Evolutionary conservation across 2,797 vertebrate species (phyloP), one percentile per base, ranked within the genome.

Genomic region (Neostethus bicornis): DNA sequence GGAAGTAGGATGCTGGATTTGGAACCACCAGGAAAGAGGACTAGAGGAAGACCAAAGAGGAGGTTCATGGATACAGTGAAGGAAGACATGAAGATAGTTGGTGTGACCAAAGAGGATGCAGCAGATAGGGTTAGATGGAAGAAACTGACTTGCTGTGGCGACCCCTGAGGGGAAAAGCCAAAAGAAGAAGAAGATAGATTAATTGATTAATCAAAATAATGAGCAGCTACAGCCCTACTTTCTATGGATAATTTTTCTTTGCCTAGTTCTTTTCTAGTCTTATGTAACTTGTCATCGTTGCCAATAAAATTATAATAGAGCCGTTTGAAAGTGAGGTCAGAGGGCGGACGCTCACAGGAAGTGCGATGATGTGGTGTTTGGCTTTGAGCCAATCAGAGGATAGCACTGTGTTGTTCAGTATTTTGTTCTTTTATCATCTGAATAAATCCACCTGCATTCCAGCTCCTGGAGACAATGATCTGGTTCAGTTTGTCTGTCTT

Each of bases 291-390:
- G 34, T 41, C 52, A 17, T 53, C 62, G 43, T 59, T 81, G 61
- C 84, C 44, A 54, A 75, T 73, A 50, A 59, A 57, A 65, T 49
- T 71, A 60, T 66, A 59, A 43, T 78, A 77, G 75, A 94, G 67
- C 86, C 92, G 44, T 72, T 91, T 34, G 93, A 92, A 80, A 88
- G 90, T 49, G 93, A 94, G 73, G 91, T 96, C 73, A 93, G 91
- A 0, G 79, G 95, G 74, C 92, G 95, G 66, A 91, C 94, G 77
- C 82, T 95, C 61, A 89, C 92, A 81, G 93, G 93, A 94, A 94
- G 93, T 95, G 79, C 77, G 80, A 85, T 61, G 61, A 50, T 71
- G 67, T 21, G 52, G 43, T 45, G 43, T 59, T 35, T 68, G 42
- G 39, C 52, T 43, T 17, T 26, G 35, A 44, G 48, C 39, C 61